These are phyloP conservation scores for Hylaea fasciaria DNA, from an alignment of 2,888 invertebrate species.

Conservation along the genomic window DNA sequence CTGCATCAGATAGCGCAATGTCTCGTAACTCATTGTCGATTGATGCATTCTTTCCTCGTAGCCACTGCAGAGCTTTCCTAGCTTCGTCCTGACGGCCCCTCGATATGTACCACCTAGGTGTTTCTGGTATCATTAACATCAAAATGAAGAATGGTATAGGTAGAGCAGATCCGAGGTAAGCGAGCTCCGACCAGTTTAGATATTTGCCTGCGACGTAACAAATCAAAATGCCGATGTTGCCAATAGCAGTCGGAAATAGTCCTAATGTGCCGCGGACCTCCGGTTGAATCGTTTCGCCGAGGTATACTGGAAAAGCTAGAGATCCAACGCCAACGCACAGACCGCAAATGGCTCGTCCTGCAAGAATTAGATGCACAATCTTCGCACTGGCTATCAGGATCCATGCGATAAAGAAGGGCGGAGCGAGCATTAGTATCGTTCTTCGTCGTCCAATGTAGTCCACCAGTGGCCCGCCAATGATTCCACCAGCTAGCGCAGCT, in stretches of 20 bases:
- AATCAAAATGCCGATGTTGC: conserved; percentile 92
- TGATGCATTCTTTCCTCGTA: conserved; percentile 91
- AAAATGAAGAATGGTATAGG: conserved; percentile 92
- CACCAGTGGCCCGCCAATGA: conserved; percentile 93
- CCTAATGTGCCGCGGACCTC: conserved; percentile 96
- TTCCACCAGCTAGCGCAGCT: conserved; percentile 93
- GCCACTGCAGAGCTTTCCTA: conserved; percentile 91
- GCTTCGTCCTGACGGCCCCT: conserved; percentile 91
- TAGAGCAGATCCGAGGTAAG: conserved; percentile 90
- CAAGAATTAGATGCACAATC: conserved; percentile 89
- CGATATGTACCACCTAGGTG: conserved; percentile 95
- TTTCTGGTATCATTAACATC: conserved; percentile 95
- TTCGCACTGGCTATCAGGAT: conserved; percentile 91
- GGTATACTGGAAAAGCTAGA: conserved; percentile 94
- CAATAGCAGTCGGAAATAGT: conserved; percentile 93
- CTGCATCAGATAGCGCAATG: conserved; percentile 88
- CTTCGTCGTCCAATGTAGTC: conserved; percentile 94
- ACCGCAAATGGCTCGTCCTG: conserved; percentile 93
- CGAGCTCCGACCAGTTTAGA: conserved; percentile 92
- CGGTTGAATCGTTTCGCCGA: conserved; percentile 96
- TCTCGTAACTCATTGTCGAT: conserved; percentile 91
- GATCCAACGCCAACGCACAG: conserved; percentile 95
- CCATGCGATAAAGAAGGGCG: conserved; percentile 94
- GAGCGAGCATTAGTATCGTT: conserved; percentile 91
- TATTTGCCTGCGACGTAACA: conserved; percentile 93